phyloP scores from a whole-genome alignment of 2,888 invertebrate genomes.

The Tetropium fuscum region DNA sequence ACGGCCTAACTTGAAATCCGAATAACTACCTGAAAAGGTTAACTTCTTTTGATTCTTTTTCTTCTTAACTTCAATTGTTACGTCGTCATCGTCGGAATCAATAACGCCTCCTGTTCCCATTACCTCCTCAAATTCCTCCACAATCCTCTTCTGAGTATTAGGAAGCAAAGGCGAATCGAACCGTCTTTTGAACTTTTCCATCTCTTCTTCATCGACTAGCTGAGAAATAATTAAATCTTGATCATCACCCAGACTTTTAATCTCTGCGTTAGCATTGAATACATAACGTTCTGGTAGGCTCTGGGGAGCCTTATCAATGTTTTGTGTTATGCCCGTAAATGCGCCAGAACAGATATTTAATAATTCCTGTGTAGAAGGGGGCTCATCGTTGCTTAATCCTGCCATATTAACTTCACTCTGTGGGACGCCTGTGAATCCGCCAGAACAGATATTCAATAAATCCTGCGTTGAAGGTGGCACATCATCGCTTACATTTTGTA shows the following conservation, averaged over 20 bases:
- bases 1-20: too few relatives aligned
- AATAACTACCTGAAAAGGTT: slow-evolving; percentile 67
- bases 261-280: slow-evolving; percentile 24
- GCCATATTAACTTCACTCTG: slow-evolving; percentile 22
- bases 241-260: slow-evolving; percentile 50
- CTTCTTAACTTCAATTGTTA: slow-evolving; percentile 40
- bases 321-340: slow-evolving; percentile 51
- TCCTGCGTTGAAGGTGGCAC: slow-evolving; percentile 55
- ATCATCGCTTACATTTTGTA: neutral
- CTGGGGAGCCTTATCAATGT: slow-evolving; percentile 14
- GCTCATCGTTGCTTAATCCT: neutral
- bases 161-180: slow-evolving; percentile 51
- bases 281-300: slow-evolving; percentile 7
- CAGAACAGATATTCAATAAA: slow-evolving; percentile 60
- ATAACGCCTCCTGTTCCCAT: slow-evolving; percentile 50
- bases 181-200: slow-evolving; percentile 57
- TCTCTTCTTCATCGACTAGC: slow-evolving; percentile 58
- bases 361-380: slow-evolving; percentile 58
- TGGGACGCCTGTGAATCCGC: slow-evolving; percentile 53
- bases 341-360: slow-evolving; percentile 60
- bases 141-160: slow-evolving; percentile 28
- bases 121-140: slow-evolving; percentile 45
- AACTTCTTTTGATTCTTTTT: slow-evolving; percentile 63
- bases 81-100: slow-evolving; percentile 55
- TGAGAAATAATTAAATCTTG: slow-evolving; percentile 59